Base-by-base conservation (phyloP, 2,797 vertebrate species). In the Botia kubotai region DNA sequence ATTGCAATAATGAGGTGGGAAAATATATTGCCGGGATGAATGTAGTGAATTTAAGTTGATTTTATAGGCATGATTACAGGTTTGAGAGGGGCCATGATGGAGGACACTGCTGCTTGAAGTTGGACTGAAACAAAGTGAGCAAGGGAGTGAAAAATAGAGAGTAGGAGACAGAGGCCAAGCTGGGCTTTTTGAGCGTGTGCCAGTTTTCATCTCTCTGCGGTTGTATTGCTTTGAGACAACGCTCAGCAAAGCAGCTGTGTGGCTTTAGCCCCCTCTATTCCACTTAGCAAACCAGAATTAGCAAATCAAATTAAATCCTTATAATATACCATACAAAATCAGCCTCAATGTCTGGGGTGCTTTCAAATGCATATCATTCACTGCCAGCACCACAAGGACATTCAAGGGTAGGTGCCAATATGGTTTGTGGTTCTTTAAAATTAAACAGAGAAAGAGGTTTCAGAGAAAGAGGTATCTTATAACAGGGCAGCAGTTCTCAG, bases 221-320 rank as follows among this genome's bases (percentile, higher is more conserved):
- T 67, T 83, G 85, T 50, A 78, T 63, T 69, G 65, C 67, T 84
- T 71, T 62, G 57, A 77, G 63, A 70, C 72, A 82, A 72, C 62
- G 63, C 81, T 80, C 69, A 57, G 62, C 66, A 72, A 67, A 83
- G 79, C 79, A 83, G 81, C 86, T 84, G 84, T 72, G 77, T 79
- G 69, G 81, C 53, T 74, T 77, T 70, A 72, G 80, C 70, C 50
- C 43, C 43, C 29, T 65, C 72, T 36, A 57, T 60, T 19, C 57
- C 19, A 68, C 66, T 48, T 68, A 77, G 66, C 23, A 43, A 39
- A 50, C 48, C 17, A 4, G 72, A 82, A 80, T 84, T 80, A 86
- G 80, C 73, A 66, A 76, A 71, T 75, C 72, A 48, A 79, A 83
- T 79, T 26, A 36, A 11, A 17, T 79, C 72, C 52, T 70, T 71